Base-by-base conservation (phyloP, 2,113 vertebrate genomes). In the Puntigrus tetrazona region DNA sequence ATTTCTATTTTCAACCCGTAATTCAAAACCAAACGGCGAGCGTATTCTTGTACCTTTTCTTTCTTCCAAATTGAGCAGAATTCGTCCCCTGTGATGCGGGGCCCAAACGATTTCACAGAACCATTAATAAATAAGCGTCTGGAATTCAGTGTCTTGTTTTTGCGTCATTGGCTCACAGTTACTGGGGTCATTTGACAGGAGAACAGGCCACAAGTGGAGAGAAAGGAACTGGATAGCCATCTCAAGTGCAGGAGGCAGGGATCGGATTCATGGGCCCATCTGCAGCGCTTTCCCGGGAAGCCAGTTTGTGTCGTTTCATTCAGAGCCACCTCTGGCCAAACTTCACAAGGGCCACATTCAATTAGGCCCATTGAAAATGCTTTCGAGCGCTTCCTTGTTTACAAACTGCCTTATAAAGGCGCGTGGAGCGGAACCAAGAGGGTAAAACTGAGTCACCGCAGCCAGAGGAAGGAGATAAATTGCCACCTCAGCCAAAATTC, bases 401-500 rank as follows among this genome's bases (percentile, higher is more conserved):
- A 92, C 92, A 92, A 88, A 84, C 61, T 29, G 22, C 7, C 70
- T 80, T 78, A 83, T 86, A 70, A 77, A 63, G 70, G 52, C 25
- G 45, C 61, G 25, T n/a, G 78, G 52, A 82, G 45, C 11, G 8
- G 57, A 90, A 90, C 91, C 69, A 41, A 73, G 43, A 47, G 72
- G 88, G 89, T 90, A 91, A 70, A 87, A 88, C 92, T 86, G 87
- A 93, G 92, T 94, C 92, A 92, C 91, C 83, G 81, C 59, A 74
- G 88, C 77, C 85, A 88, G 84, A 88, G 89, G 88, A 92, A 90
- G 88, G 77, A 83, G 73, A 67, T 38, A 92, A 93, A 92, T 81
- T 86, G 91, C 92, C 5, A 70, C 86, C 91, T 92, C 92, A 93
- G 92, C 93, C 92, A 89, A 92, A 91, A 87, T 81, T 86, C 89